phyloP scores from a whole-genome alignment of 2,888 invertebrate genomes.

The Stomorhina lunata region DNA sequence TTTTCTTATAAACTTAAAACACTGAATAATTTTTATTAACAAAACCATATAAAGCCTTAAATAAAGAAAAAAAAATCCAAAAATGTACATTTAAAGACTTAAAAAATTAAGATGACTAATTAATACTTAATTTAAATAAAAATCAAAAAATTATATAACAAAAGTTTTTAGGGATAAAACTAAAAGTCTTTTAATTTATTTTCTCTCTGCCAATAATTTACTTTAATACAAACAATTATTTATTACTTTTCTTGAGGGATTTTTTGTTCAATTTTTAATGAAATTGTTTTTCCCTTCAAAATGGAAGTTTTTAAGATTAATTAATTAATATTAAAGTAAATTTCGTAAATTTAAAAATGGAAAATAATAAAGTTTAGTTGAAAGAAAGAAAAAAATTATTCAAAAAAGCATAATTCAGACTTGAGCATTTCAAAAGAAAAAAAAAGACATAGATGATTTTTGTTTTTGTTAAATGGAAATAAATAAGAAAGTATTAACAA shows the following conservation, averaged over 20 bases:
- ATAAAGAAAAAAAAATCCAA: slow-evolving; percentile 18
- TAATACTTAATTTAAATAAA: slow-evolving; percentile 53
- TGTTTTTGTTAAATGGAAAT: neutral
- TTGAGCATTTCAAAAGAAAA: slow-evolving; percentile 50
- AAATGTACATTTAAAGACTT: slow-evolving; percentile 40
- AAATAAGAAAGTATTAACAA: slow-evolving; percentile 4
- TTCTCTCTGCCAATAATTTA: slow-evolving; percentile 44
- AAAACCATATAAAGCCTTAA: slow-evolving; percentile 49
- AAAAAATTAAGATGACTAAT: slow-evolving; percentile 53
- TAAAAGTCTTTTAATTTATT: slow-evolving; percentile 57
- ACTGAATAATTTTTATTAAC: slow-evolving; percentile 25
- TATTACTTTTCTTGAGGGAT: neutral
- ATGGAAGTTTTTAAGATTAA: neutral
- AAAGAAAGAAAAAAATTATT: slow-evolving; percentile 2
- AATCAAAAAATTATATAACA: slow-evolving; percentile 13
- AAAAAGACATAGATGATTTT: slow-evolving; percentile 14
- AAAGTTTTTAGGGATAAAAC: slow-evolving; percentile 32
- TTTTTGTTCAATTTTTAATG: neutral
- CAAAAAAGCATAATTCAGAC: slow-evolving; percentile 54
- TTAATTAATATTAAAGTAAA: too few relatives aligned
- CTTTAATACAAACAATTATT: neutral
- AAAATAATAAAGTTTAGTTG: slow-evolving; percentile 2
- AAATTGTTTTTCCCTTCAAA: neutral
- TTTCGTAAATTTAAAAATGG: slow-evolving; percentile 18
- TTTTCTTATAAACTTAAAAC: slow-evolving; percentile 33